phyloP scores from a whole-genome alignment of 2,113 vertebrate species.

The Macroglossus sobrinus region DNA sequence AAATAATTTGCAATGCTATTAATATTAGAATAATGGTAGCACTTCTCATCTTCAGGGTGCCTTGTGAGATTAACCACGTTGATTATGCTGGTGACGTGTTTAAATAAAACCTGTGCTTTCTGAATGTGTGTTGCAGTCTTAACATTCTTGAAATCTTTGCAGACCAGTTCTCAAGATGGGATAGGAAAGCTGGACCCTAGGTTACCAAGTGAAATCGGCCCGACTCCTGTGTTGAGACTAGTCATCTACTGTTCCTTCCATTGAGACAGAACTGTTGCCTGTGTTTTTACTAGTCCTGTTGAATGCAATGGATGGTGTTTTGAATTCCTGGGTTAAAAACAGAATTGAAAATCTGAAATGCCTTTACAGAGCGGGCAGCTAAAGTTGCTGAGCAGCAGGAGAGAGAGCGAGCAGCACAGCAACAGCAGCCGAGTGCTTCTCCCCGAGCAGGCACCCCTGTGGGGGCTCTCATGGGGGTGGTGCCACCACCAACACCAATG shows the following conservation, averaged over 20 bases:
- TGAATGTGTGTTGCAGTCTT: constrained; percentile 79
- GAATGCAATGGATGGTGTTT: constrained; percentile 87
- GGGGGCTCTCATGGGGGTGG: constrained; percentile 97
- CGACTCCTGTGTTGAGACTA: constrained; percentile 79
- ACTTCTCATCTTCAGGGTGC: constrained; percentile 78
- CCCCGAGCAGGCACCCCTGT: constrained; percentile 98
- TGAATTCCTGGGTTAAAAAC: constrained; percentile 88
- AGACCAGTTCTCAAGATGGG: constrained; percentile 82
- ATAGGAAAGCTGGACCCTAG: constrained; percentile 81
- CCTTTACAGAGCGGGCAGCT: constrained; percentile 97
- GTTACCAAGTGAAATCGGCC: constrained; percentile 80
- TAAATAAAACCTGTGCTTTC: constrained; percentile 81
- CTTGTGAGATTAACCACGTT: constrained; percentile 76
- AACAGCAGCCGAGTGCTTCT: constrained; percentile 92
- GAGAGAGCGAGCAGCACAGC: constrained; percentile 94
- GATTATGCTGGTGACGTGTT: constrained; percentile 82
- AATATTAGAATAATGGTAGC: constrained; percentile 75
- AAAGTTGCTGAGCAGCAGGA: constrained; percentile 99
- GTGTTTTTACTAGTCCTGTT: constrained; percentile 87
- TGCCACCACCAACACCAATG: constrained; percentile 97
- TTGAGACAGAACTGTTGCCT: constrained; percentile 85
- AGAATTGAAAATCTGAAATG: constrained; percentile 91
- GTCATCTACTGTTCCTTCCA: constrained; percentile 82
- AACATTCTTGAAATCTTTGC: constrained; percentile 80
- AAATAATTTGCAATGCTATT: constrained; percentile 75